Evolutionary conservation across 2,113 vertebrate genomes (phyloP), one percentile per base, ranked within the genome.

Genomic region (Xyliphius kryptos): DNA sequence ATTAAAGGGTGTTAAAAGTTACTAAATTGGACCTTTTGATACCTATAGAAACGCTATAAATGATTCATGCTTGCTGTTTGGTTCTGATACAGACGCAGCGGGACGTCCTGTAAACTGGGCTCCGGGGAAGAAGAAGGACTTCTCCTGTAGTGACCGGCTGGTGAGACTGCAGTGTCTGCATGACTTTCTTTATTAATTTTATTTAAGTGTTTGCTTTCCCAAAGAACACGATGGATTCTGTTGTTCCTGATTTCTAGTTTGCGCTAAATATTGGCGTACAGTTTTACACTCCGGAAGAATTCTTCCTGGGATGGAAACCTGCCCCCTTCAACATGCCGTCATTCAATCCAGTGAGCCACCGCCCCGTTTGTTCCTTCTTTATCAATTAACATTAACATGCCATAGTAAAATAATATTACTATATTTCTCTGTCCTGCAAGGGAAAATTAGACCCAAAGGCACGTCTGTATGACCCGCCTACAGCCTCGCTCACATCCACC

Each of bases 101-200:
- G 93, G 93, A 0, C 81, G 93, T 13, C 90, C 90, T 0, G 86
- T 83, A 53, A 88, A 90, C 76, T 95, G 92, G 92, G 91, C 91
- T 47, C 91, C 91, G 0, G 91, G 88, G 4, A 88, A 92, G 76
- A 95, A 94, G 81, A 95, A 95, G 70, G 93, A 95, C 61, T 95
- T 95, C 70, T 94, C 92, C 6, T 91, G 89, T 58, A 90, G 91
- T 6, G 93, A 95, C 72, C 77, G 93, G 47, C 77, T 94, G 84
- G 92, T 95, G 71, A 80, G 37, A n/a, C n/a, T n/a, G n/a, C n/a
- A n/a, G n/a, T n/a, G n/a, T n/a, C n/a, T n/a, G n/a, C n/a, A n/a
- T n/a, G n/a, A n/a, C n/a, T n/a, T n/a, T n/a, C n/a, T n/a, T n/a
- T n/a, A n/a, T n/a, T n/a, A n/a, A n/a, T n/a, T n/a, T n/a, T n/a